A percentile compares a stretch with the other conserved stretches of the same genome.
Conservation (phyloP, 2,797 vertebrate genomes). For the Leontopithecus rosalia region DNA sequence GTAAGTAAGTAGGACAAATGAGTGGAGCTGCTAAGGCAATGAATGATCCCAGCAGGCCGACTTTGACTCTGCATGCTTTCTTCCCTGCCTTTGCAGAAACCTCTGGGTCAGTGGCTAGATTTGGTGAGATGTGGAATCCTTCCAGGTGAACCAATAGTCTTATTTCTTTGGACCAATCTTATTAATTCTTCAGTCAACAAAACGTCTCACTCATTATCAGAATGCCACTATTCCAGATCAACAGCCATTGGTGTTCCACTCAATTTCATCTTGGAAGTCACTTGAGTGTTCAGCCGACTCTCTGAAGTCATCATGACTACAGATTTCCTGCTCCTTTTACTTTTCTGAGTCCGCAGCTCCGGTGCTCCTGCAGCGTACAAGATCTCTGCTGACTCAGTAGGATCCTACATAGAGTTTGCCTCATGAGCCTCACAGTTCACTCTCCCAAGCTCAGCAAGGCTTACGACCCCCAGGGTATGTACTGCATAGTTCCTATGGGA, state of each 20-base stretch:
- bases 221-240: background rate
- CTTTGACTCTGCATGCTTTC: background rate
- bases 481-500: background rate
- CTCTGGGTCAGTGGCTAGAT: background rate
- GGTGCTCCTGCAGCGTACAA: fast-evolving
- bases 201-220: background rate
- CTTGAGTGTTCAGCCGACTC: background rate
- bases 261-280: background rate
- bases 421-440: background rate
- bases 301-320: background rate
- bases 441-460: background rate
- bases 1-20: background rate
- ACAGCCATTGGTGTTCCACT: background rate
- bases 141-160: background rate
- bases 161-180: background rate
- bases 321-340: background rate
- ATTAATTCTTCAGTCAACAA: background rate
- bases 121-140: background rate
- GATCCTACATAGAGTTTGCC: background rate
- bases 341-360: background rate
- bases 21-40: background rate
- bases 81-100: background rate
- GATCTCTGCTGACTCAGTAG: background rate
- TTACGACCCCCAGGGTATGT: background rate
- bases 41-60: background rate